Evolutionary conservation across 2,888 invertebrate species (phyloP), one percentile per base, ranked within the genome.

Genomic region (Ceratothoa steindachneri): DNA sequence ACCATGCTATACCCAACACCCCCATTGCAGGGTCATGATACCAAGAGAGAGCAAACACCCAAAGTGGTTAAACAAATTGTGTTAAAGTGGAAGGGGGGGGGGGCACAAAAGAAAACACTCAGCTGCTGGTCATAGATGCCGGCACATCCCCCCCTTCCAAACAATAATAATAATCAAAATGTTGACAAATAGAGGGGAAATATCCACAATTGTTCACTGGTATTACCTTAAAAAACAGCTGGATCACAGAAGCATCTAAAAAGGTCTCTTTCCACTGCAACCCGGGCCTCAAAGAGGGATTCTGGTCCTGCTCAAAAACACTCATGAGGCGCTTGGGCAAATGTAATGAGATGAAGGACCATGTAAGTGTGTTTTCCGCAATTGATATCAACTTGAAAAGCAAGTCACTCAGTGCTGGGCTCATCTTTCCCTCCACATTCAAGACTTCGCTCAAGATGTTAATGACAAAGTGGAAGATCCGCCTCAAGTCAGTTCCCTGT

Each of bases 161-260:
- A n/a, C n/a, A n/a, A n/a, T n/a, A n/a, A n/a, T n/a, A n/a, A n/a
- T n/a, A n/a, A n/a, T n/a, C n/a, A n/a, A n/a, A n/a, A n/a, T n/a
- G n/a, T n/a, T n/a, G n/a, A n/a, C n/a, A n/a, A n/a, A n/a, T n/a
- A n/a, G n/a, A n/a, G n/a, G n/a, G n/a, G n/a, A n/a, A n/a, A n/a
- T n/a, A n/a, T n/a, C n/a, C n/a, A n/a, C n/a, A n/a, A n/a, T n/a
- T n/a, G n/a, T n/a, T n/a, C n/a, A n/a, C n/a, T n/a, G n/a, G n/a
- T n/a, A n/a, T n/a, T 82, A 87, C 87, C 83, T 90, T 90, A 83
- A 93, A 94, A 85, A 93, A 91, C 52, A 94, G 84, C n/a, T 90
- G 87, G 67, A 93, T 84, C 19, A 93, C 85, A 79, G 89, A 88
- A 1, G 91, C 90, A 82, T 92, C 89, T 80, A 93, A 86, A 80